phyloP scores from a whole-genome alignment of 1,140 invertebrate genomes.

The Ceratitis capitata region DNA sequence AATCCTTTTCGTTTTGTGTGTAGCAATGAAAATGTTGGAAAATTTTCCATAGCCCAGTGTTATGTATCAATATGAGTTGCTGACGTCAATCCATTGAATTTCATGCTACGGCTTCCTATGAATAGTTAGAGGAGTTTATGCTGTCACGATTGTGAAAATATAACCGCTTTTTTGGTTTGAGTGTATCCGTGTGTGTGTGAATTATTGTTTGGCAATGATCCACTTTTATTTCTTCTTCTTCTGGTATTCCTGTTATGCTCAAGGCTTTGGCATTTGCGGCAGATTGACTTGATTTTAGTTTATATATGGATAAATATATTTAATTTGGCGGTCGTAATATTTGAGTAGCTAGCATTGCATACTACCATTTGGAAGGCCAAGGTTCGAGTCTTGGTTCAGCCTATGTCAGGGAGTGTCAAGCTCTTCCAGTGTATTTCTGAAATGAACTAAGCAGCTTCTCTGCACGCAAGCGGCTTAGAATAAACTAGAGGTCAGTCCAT shows the following conservation, averaged over 20 bases:
- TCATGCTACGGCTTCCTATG: neutral
- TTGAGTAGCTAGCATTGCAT: too few relatives aligned
- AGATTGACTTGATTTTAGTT: too few relatives aligned
- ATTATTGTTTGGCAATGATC: constrained; percentile 10
- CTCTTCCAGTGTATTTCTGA: too few relatives aligned
- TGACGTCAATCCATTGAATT: neutral
- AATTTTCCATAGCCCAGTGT: neutral
- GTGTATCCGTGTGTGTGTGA: neutral
- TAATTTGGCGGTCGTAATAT: too few relatives aligned
- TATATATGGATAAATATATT: too few relatives aligned
- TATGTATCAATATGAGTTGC: neutral
- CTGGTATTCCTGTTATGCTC: neutral
- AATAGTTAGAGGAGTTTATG: neutral
- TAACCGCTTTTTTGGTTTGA: neutral
- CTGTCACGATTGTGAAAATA: neutral
- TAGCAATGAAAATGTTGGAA: neutral
- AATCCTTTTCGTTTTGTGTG: neutral
- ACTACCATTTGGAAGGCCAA: too few relatives aligned
- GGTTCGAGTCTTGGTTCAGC: too few relatives aligned
- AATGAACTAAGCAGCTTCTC: too few relatives aligned
- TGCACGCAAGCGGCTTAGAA: too few relatives aligned
- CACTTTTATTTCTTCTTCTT: neutral
- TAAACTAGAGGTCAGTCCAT: too few relatives aligned
- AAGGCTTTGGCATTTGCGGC: neutral
- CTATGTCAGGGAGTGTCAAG: too few relatives aligned